Evolutionary conservation across 2,888 invertebrate species (phyloP).

Genomic region (Griposia aprilina): DNA sequence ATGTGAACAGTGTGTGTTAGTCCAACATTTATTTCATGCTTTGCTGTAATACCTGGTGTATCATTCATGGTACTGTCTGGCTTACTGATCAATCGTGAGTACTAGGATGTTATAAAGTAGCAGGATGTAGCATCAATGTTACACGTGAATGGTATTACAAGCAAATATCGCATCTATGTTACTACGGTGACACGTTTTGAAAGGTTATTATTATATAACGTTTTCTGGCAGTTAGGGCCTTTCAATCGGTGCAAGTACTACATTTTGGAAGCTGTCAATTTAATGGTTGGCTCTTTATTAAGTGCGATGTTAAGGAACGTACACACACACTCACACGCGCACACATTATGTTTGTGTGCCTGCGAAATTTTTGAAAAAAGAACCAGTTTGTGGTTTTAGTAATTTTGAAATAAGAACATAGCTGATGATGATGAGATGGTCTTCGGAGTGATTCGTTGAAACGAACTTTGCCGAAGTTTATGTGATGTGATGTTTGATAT

Average conservation of each 20-base stretch:
- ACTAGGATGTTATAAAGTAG: constrained; percentile 43
- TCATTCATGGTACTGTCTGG: constrained; percentile 58
- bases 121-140: constrained; percentile 62
- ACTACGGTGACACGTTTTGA: constrained; percentile 69
- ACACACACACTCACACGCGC: constrained; percentile 88
- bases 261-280: constrained; percentile 65
- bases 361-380: constrained; percentile 76
- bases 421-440: constrained; percentile 20
- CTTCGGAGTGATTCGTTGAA: constrained; percentile 22
- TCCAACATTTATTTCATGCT: constrained; percentile 80
- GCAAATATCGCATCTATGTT: constrained; percentile 70
- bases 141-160: constrained; percentile 68
- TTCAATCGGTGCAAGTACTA: constrained; percentile 65
- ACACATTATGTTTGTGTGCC: constrained; percentile 79
- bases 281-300: constrained; percentile 69
- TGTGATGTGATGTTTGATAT: constrained; percentile 13
- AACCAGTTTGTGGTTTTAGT: constrained; percentile 68
- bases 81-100: constrained; percentile 25
- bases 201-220: constrained; percentile 48
- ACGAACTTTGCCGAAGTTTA: constrained; percentile 32
- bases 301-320: constrained; percentile 82
- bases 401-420: constrained; percentile 32
- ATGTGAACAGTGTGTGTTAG: constrained; percentile 89
- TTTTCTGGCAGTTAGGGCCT: constrained; percentile 38
- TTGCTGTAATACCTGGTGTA: constrained; percentile 72